These are phyloP conservation scores for Andrena marginata DNA, from an alignment of 2,888 invertebrate genomes.

Conservation along the genomic window DNA sequence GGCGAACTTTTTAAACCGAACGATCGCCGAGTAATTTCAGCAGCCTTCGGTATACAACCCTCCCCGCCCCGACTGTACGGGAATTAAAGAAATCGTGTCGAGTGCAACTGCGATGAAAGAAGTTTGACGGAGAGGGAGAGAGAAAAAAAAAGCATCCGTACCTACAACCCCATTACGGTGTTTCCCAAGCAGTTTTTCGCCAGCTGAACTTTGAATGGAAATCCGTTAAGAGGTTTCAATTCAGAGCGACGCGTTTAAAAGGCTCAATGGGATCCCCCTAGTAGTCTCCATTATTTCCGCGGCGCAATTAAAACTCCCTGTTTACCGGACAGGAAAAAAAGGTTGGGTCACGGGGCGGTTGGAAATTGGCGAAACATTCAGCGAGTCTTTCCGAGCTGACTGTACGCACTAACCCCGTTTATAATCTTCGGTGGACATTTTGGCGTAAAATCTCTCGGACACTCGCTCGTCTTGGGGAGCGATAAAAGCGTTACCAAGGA, in stretches of 20 bases:
- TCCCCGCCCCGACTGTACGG: too few species aligned
- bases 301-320: constrained; percentile 1
- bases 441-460: too few species aligned
- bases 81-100: too few species aligned
- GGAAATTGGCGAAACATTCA: constrained; percentile 1
- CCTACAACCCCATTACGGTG: not conserved
- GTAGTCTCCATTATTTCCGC: constrained; percentile 3
- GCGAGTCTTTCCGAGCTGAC: too few species aligned
- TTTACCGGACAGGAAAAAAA: not conserved
- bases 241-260: not conserved
- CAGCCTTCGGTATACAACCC: too few species aligned
- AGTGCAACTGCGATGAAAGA: too few species aligned
- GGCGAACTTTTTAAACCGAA: not conserved
- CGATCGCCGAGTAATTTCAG: too few species aligned
- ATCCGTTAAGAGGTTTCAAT: constrained; percentile 8
- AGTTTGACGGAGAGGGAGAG: not conserved
- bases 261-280: not conserved
- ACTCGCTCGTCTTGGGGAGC: too few species aligned
- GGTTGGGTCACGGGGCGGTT: not conserved
- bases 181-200: constrained; percentile 2
- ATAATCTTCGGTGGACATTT: too few species aligned
- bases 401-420: too few species aligned
- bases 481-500: too few species aligned
- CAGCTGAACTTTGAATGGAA: constrained; percentile 4
- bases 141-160: not conserved